Conservation (phyloP, 2,888 invertebrate species). For the Drosophila rellima region DNA sequence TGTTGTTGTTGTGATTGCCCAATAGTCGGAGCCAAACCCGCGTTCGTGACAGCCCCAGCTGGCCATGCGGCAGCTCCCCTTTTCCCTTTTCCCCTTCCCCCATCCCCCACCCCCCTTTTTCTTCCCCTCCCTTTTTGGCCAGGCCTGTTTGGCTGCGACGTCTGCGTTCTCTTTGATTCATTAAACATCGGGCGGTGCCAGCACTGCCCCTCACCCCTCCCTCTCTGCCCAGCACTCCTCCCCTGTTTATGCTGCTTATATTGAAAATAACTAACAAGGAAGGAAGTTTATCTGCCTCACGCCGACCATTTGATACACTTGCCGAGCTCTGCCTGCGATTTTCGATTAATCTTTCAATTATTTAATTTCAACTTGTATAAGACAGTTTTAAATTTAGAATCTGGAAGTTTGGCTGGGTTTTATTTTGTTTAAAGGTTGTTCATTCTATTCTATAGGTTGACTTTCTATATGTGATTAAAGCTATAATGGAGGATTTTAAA, state of each 20-base stretch:
- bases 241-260: slow-evolving; percentile 23
- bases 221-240: not conserved
- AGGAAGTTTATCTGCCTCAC: not conserved
- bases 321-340: not conserved
- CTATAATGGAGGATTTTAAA: not conserved
- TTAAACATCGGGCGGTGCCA: slow-evolving; percentile 58
- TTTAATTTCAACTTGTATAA: too few relatives aligned
- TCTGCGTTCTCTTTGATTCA: slow-evolving; percentile 61
- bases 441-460: too few relatives aligned
- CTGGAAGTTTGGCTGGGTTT: too few relatives aligned
- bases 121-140: slow-evolving; percentile 6
- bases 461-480: too few relatives aligned
- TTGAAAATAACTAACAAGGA: slow-evolving; percentile 37
- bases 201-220: not conserved
- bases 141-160: slow-evolving; percentile 18
- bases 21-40: slow-evolving; percentile 59
- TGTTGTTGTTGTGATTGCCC: slow-evolving; percentile 51
- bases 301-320: not conserved
- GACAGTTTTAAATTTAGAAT: not conserved
- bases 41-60: slow-evolving; percentile 74
- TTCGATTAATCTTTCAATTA: too few relatives aligned
- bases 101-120: not conserved
- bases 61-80: slow-evolving; percentile 40
- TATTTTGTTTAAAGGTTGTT: too few relatives aligned
- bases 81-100: not conserved